phyloP scores from a whole-genome alignment of 2,113 vertebrate species.

The Thalassoma bifasciatum region DNA sequence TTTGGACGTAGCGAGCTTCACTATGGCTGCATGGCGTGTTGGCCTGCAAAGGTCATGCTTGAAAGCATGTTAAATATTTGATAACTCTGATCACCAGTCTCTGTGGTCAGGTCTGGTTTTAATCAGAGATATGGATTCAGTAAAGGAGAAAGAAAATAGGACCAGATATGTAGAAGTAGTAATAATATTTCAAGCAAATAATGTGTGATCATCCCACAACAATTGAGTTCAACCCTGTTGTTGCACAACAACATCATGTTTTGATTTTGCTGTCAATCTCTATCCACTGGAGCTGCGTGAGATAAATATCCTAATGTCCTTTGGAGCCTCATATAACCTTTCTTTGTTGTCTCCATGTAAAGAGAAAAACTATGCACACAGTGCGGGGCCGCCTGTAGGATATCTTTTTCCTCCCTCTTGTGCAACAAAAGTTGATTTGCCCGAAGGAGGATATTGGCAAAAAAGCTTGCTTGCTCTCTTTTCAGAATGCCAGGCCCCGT shows the following conservation, averaged over 20 bases:
- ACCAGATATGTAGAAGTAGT: slow-evolving; percentile 23
- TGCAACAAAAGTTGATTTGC: slow-evolving; percentile 49
- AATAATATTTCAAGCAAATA: background rate
- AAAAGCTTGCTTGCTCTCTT: slow-evolving; percentile 25
- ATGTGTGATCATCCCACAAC: background rate
- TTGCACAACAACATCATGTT: background rate
- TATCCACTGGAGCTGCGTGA: slow-evolving; percentile 22
- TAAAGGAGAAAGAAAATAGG: slow-evolving; percentile 6
- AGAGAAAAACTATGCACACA: slow-evolving; percentile 40
- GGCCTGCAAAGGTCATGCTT: slow-evolving; percentile 63
- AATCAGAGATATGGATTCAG: slow-evolving; percentile 38
- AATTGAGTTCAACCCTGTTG: background rate
- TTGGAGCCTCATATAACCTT: slow-evolving; percentile 66
- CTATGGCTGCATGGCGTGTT: slow-evolving; percentile 25
- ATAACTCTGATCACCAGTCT: slow-evolving; percentile 58
- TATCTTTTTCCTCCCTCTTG: slow-evolving; percentile 36
- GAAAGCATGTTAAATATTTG: slow-evolving; percentile 73
- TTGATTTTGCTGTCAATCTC: slow-evolving; percentile 8
- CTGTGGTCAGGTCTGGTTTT: slow-evolving; percentile 44
- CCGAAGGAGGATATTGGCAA: slow-evolving; percentile 25
- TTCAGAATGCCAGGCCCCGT: slow-evolving; percentile 36
- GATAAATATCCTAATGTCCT: slow-evolving; percentile 62
- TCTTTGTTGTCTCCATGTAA: slow-evolving; percentile 63
- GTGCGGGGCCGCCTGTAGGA: slow-evolving; percentile 16
- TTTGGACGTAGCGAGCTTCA: slow-evolving; percentile 57